phyloP scores from a whole-genome alignment of 2,797 vertebrate species.

The Nasua narica region DNA sequence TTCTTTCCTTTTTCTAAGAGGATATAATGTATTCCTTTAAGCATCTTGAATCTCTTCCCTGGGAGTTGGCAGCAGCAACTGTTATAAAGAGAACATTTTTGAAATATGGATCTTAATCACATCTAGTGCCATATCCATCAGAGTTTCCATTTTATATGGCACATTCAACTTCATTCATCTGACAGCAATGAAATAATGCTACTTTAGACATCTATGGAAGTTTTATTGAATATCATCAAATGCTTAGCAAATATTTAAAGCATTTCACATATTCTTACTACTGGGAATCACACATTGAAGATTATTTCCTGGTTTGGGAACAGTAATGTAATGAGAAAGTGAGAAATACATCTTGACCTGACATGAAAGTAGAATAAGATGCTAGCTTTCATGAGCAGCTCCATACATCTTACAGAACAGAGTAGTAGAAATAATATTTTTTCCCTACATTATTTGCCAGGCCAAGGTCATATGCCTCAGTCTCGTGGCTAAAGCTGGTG shows the following conservation, averaged over 20 bases:
- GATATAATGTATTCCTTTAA: conserved; percentile 3
- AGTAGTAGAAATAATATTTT: background rate
- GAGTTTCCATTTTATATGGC: background rate
- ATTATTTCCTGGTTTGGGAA: background rate
- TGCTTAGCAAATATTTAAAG: conserved; percentile 64
- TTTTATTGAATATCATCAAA: conserved; percentile 22
- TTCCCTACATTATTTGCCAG: background rate
- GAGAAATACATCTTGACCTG: background rate
- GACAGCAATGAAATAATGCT: conserved; percentile 18
- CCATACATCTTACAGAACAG: background rate
- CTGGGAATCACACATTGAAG: background rate
- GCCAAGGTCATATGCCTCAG: background rate
- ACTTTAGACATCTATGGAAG: background rate
- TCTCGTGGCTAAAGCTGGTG: background rate
- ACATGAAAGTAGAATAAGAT: background rate
- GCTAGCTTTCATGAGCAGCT: background rate
- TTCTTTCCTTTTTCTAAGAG: background rate
- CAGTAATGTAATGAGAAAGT: background rate
- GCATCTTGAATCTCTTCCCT: background rate
- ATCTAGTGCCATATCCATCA: conserved; percentile 11
- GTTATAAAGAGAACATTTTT: conserved; percentile 34
- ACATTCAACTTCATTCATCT: conserved; percentile 35
- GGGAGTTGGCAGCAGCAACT: conserved; percentile 21
- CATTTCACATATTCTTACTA: conserved; percentile 27
- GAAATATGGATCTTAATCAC: conserved; percentile 54